These are phyloP conservation scores for Anthoscopus minutus DNA, from an alignment of 2,113 vertebrate species.

Conservation along the genomic window DNA sequence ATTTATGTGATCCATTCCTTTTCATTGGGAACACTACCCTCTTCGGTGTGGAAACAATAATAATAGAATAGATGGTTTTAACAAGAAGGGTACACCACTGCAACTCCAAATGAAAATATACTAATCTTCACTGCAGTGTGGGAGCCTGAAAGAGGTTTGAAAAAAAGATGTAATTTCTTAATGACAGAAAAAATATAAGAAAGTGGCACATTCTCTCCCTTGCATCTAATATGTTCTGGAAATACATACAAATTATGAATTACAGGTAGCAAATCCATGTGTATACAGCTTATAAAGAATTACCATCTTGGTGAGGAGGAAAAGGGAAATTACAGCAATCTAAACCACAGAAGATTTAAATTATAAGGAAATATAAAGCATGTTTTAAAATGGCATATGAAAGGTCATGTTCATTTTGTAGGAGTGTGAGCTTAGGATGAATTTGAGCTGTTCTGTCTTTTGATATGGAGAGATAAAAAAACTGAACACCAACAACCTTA, in stretches of 20 bases:
- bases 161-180: neutral
- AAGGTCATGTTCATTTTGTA: neutral
- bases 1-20: neutral
- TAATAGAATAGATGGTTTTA: neutral
- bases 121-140: neutral
- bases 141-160: neutral
- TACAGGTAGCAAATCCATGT: neutral
- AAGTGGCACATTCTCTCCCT: neutral
- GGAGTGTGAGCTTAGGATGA: neutral
- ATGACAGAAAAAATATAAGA: neutral
- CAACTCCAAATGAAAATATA: neutral
- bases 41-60: neutral
- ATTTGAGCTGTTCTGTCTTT: neutral
- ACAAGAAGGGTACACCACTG: neutral
- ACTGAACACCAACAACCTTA: neutral
- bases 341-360: neutral
- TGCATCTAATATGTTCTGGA: neutral
- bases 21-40: neutral
- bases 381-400: neutral
- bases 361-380: neutral
- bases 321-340: neutral
- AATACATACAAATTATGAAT: neutral
- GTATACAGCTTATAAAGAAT: neutral
- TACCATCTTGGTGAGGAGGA: neutral
- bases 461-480: neutral